phyloP scores from a whole-genome alignment of 2,797 vertebrate genomes.

The Crax fasciolata region DNA sequence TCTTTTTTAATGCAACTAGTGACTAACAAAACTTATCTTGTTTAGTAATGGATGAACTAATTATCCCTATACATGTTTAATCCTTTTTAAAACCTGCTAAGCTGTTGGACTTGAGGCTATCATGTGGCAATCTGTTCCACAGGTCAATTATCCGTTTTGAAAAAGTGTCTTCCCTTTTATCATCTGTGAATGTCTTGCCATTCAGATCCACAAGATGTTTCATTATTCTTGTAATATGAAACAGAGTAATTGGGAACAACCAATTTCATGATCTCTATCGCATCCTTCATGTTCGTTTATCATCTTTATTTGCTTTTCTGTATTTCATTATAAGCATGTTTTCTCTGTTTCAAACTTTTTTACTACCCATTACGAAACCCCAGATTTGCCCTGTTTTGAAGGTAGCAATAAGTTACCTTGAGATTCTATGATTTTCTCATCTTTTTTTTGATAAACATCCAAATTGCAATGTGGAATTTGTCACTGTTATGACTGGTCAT shows the following conservation, averaged over 20 bases:
- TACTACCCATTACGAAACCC: neutral
- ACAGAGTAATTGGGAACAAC: neutral
- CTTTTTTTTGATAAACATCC: neutral
- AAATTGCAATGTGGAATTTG: neutral
- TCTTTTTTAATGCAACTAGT: slow-evolving; percentile 68
- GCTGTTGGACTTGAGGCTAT: slow-evolving; percentile 69
- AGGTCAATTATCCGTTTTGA: slow-evolving; percentile 74
- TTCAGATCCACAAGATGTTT: slow-evolving; percentile 36
- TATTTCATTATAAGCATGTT: neutral
- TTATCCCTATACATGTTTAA: slow-evolving; percentile 74
- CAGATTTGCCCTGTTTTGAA: neutral
- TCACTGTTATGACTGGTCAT: neutral
- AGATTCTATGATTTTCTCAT: neutral
- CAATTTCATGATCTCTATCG: slow-evolving; percentile 41
- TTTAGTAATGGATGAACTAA: slow-evolving; percentile 76
- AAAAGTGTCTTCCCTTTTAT: slow-evolving; percentile 66
- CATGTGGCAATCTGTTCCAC: slow-evolving; percentile 69
- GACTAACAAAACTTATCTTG: slow-evolving; percentile 77
- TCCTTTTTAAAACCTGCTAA: slow-evolving; percentile 75
- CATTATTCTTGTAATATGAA: slow-evolving; percentile 52
- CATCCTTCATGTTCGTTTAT: slow-evolving; percentile 42
- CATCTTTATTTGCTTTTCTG: neutral
- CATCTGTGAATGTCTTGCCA: slow-evolving; percentile 31
- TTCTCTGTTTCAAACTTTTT: neutral
- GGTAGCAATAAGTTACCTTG: neutral